These are phyloP conservation scores for Mythimna vitellina DNA, from an alignment of 2,888 invertebrate genomes.

Conservation along the genomic window DNA sequence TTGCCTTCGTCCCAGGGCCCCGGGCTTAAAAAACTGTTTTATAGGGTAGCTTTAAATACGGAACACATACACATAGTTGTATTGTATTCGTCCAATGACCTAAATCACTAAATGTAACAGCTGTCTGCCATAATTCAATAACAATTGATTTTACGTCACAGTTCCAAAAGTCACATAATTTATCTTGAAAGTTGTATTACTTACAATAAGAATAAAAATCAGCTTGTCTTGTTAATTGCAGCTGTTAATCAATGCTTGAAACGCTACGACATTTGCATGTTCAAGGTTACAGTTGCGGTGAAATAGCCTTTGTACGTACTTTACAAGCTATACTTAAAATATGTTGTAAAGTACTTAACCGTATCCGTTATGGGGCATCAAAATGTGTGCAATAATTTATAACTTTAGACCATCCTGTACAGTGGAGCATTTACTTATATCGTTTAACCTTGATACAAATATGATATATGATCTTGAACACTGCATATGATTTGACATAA, in stretches of 20 bases:
- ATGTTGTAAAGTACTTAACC: constrained; percentile 56
- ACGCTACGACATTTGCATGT: constrained; percentile 57
- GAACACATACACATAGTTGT: not conserved
- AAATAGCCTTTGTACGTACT: constrained; percentile 51
- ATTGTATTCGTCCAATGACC: not conserved
- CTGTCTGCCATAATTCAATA: not conserved
- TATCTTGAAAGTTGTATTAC: constrained; percentile 36
- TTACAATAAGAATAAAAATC: constrained; percentile 40
- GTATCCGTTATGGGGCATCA: constrained; percentile 58
- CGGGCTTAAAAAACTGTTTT: no score
- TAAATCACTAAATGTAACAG: not conserved
- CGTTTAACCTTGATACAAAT: constrained; percentile 39
- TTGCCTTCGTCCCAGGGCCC: no score
- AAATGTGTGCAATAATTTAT: constrained; percentile 46
- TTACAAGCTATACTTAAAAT: constrained; percentile 54
- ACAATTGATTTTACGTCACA: constrained; percentile 20
- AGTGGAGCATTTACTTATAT: constrained; percentile 11
- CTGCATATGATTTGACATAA: constrained; percentile 18
- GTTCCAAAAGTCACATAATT: constrained; percentile 16
- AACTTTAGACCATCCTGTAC: constrained; percentile 38
- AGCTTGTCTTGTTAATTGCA: constrained; percentile 51
- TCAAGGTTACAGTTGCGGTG: constrained; percentile 53
- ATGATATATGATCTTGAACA: constrained; percentile 5
- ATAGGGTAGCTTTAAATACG: not conserved
- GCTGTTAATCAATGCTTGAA: constrained; percentile 57